Evolutionary conservation across 2,113 vertebrate genomes (phyloP), one percentile per base, ranked within the genome.

Genomic region (Alces alces): DNA sequence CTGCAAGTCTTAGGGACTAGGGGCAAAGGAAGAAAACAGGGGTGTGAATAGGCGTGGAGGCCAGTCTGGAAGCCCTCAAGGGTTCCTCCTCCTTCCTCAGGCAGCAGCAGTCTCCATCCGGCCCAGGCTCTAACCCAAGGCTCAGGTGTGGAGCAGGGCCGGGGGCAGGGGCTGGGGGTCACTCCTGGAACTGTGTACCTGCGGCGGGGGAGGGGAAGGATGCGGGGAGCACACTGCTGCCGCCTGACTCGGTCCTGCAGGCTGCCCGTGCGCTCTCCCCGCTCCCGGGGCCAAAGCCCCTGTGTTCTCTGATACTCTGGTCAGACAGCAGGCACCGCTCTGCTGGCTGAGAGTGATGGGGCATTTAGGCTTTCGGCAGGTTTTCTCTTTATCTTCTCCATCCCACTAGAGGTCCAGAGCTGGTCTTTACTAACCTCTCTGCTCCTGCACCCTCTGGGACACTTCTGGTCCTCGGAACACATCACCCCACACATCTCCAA

Each of bases 1-100:
- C 99, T 99, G 99, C 99, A 99, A 27, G 99, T 99, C 99, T 99
- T 99, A 92, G 99, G 99, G 97, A 98, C 99, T 99, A 96, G 57
- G 96, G 90, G 94, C 91, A 90, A 97, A 96, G 97, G 97, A 96
- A 90, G 43, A 98, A 96, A 99, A 95, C 0, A 19, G 23, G 82
- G 11, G 3, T 21, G 17, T 76, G 39, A 89, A 61, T 64, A 55
- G 45, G 66, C 21, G 3, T 23, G 33, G 61, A 73, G 19, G 45
- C 15, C 55, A 58, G 10, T 28, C 52, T 58, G 30, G 13, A 78
- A 39, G n/a, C 27, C 52, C 50, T 80, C 30, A 4, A 43, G 19
- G 30, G 66, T 25, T 86, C 33, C 45, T 47, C 12, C 6, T 73
- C 39, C 25, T 33, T 79, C 36, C 61, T 52, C 27, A n/a, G 45